Evolutionary conservation across 2,888 invertebrate species (phyloP).

Genomic region (Sphaerophoria taeniata): DNA sequence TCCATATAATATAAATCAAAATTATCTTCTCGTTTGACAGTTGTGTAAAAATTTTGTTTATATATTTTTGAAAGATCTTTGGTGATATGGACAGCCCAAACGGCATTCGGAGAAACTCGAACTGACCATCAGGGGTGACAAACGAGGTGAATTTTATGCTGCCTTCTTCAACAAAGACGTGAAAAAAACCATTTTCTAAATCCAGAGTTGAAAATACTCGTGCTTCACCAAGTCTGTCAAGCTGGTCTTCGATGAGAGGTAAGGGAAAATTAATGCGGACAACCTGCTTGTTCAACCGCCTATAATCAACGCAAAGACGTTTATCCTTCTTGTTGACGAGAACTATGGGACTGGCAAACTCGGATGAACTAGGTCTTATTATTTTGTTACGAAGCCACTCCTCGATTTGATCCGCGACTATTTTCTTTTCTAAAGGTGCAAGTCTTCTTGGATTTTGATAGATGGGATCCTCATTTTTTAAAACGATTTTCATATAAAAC

Average conservation of each 20-base stretch:
- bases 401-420: neutral
- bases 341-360: neutral
- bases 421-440: neutral
- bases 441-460: conserved; percentile 5
- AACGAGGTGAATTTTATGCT: conserved; percentile 75
- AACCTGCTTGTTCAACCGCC: neutral
- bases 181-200: conserved; percentile 50
- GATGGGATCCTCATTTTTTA: conserved; percentile 1
- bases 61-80: conserved; percentile 11
- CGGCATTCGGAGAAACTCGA: conserved; percentile 1
- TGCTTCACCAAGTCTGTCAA: neutral
- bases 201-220: conserved; percentile 5
- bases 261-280: conserved; percentile 5
- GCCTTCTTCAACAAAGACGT: conserved; percentile 67
- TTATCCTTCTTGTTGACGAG: neutral
- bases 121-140: conserved; percentile 46
- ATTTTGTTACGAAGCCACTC: no score
- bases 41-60: neutral
- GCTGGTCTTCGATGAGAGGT: neutral
- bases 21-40: neutral
- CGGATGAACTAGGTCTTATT: no score
- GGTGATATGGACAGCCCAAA: conserved; percentile 5
- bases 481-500: neutral
- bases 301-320: neutral
- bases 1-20: neutral